Conservation (phyloP, 1,140 invertebrate species). For the Drosophila ogumai region DNA sequence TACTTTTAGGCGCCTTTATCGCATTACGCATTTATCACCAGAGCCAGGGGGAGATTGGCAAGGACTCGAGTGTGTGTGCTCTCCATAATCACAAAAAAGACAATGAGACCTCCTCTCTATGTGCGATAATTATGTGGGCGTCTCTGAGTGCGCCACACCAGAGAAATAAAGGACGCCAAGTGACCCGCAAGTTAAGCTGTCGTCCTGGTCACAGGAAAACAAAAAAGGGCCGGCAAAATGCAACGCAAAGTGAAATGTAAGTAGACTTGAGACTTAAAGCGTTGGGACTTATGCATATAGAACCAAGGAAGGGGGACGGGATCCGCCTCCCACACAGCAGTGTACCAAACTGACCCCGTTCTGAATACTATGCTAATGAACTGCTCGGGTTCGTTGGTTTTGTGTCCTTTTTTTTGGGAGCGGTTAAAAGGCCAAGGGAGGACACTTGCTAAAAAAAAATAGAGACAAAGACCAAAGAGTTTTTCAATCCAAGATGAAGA, state of each 20-base stretch:
- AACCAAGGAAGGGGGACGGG: neutral
- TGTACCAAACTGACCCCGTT: slow-evolving; percentile 41
- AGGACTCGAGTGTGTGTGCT: slow-evolving; percentile 19
- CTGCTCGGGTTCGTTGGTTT: slow-evolving; percentile 29
- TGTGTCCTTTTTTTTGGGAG: slow-evolving; percentile 14
- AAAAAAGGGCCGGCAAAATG: slow-evolving; percentile 43
- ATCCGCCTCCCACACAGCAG: neutral
- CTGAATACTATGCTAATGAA: slow-evolving; percentile 67
- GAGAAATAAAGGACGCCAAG: slow-evolving; percentile 41
- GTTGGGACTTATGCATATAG: slow-evolving; percentile 43
- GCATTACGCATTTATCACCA: slow-evolving; percentile 60
- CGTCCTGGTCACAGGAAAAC: slow-evolving; percentile 20
- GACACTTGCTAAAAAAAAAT: neutral
- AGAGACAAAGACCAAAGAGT: slow-evolving; percentile 11
- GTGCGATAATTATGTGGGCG: slow-evolving; percentile 59
- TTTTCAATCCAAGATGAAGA: slow-evolving; percentile 11
- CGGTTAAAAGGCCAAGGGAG: neutral
- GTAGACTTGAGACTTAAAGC: slow-evolving; percentile 60
- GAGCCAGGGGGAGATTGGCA: neutral
- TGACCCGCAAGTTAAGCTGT: slow-evolving; percentile 58
- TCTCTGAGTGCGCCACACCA: slow-evolving; percentile 32
- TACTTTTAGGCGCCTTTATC: slow-evolving; percentile 64
- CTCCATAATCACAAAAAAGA: slow-evolving; percentile 48
- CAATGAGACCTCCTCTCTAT: slow-evolving; percentile 40
- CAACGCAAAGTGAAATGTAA: slow-evolving; percentile 67